A percentile compares a stretch with the other conserved stretches of the same genome.
Evolutionary conservation across 1,140 invertebrate species (phyloP).

Genomic region (Drosophila mojavensis): DNA sequence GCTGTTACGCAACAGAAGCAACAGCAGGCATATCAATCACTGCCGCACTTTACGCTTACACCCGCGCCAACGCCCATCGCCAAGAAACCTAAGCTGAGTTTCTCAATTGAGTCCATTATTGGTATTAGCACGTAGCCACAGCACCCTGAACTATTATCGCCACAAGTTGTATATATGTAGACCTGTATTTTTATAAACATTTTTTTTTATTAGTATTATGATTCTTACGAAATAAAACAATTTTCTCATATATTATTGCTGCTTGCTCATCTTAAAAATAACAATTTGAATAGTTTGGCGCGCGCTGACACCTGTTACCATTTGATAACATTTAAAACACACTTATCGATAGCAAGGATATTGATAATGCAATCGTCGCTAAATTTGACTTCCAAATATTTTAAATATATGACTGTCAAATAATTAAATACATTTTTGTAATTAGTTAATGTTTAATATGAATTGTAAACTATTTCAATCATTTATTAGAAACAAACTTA

Average conservation of each 20-base stretch:
- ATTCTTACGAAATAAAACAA: conserved; percentile 37
- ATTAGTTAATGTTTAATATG: too few species aligned
- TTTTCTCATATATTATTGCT: conserved; percentile 6
- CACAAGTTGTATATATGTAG: conserved; percentile 39
- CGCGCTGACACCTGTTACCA: too few species aligned
- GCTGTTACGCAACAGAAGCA: conserved; percentile 42
- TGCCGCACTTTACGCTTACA: conserved; percentile 54
- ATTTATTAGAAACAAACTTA: neutral
- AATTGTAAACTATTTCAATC: too few species aligned
- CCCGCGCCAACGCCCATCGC: conserved; percentile 54
- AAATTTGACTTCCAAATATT: neutral
- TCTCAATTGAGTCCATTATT: conserved; percentile 87
- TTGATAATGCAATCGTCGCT: too few species aligned
- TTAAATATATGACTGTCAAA: too few species aligned
- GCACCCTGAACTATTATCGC: conserved; percentile 16
- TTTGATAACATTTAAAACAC: neutral
- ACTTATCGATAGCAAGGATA: neutral
- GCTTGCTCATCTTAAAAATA: neutral
- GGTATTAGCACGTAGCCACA: conserved; percentile 82
- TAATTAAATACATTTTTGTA: too few species aligned
- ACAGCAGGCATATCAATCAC: conserved; percentile 38
- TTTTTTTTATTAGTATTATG: conserved; percentile 41
- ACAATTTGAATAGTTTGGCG: too few species aligned
- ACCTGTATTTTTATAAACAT: neutral
- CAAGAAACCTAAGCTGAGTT: conserved; percentile 85